Conservation (phyloP, 2,888 invertebrate genomes). For the Geotrupes spiniger region DNA sequence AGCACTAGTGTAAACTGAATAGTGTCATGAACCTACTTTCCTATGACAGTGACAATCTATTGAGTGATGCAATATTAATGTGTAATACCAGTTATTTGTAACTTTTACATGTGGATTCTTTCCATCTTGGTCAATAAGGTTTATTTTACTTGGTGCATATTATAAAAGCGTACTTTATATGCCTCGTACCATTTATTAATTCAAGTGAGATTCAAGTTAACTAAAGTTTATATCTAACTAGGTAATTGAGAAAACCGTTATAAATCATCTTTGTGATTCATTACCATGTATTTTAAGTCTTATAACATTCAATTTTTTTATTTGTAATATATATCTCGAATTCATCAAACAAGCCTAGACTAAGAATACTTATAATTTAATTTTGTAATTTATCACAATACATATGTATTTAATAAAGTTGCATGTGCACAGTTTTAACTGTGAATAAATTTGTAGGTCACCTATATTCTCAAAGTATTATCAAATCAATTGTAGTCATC, state of each 20-base stretch:
- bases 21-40: conserved; percentile 20
- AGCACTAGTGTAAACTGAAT: conserved; percentile 30
- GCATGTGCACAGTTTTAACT: too few species aligned
- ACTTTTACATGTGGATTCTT: conserved; percentile 22
- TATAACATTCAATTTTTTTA: conserved; percentile 3
- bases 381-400: too few species aligned
- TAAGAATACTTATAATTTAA: too few species aligned
- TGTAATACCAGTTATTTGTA: conserved; percentile 25
- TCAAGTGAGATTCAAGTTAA: conserved; percentile 25
- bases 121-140: conserved; percentile 21
- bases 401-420: too few species aligned
- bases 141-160: conserved; percentile 21
- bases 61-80: conserved; percentile 44
- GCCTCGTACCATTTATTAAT: conserved; percentile 26
- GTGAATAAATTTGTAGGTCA: too few species aligned
- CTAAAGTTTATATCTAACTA: conserved; percentile 25
- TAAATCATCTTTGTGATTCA: conserved; percentile 5
- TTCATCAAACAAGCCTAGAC: conserved; percentile 6
- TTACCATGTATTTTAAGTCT: background rate
- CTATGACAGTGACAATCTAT: conserved; percentile 39
- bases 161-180: conserved; percentile 22
- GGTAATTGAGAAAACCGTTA: conserved; percentile 16
- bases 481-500: too few species aligned
- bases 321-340: conserved; percentile 7
- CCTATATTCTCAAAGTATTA: too few species aligned